Conservation (phyloP, 1,140 invertebrate genomes). For the Mycetomoellerius zeteki region DNA sequence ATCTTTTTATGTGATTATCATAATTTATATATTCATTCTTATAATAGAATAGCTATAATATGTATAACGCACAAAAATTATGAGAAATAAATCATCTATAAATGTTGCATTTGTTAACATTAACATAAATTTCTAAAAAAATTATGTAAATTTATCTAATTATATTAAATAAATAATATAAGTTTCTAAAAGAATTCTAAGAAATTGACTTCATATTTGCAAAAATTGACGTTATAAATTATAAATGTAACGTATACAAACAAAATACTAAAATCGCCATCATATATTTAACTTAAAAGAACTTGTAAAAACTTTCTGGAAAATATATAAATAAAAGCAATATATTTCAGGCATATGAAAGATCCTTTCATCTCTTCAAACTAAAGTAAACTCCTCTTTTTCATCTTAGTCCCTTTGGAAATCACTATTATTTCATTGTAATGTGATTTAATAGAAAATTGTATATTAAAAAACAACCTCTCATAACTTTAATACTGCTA, state of each 20-base stretch:
- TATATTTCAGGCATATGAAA: background rate
- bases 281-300: background rate
- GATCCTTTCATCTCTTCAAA: background rate
- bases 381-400: background rate
- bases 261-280: background rate
- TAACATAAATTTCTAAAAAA: background rate
- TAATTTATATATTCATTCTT: background rate
- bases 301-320: background rate
- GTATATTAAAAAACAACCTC: background rate
- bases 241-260: background rate
- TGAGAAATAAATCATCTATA: background rate
- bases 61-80: background rate
- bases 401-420: background rate
- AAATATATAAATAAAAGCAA: constrained; percentile 9
- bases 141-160: too few relatives aligned
- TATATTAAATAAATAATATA: too few relatives aligned
- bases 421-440: background rate
- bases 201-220: background rate
- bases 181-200: background rate
- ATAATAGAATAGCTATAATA: background rate
- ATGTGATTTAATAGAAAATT: background rate
- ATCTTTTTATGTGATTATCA: background rate
- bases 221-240: background rate
- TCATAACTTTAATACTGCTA: constrained; percentile 1
- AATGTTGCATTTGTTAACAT: background rate